Base-by-base conservation (phyloP, 2,113 vertebrate species). In the Hippocampus comes region DNA sequence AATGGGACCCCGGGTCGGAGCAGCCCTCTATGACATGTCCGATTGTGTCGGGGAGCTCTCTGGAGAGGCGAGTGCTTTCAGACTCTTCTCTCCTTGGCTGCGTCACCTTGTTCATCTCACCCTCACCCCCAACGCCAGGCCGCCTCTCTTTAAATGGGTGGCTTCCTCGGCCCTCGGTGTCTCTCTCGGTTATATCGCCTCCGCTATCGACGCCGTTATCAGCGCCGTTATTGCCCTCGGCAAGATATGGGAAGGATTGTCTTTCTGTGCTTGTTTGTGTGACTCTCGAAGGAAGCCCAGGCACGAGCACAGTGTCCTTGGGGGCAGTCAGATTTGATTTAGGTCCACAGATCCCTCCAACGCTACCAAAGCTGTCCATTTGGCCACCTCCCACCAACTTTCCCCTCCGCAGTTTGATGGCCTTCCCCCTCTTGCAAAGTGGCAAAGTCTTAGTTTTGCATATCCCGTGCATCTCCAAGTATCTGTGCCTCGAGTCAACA, bases 361-460 rank as follows among this genome's bases (percentile, higher is more conserved):
- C 80, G 73, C 87, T 88, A 56, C 85, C 81, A 7, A 83, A 82
- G 25, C 78, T 72, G 43, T 93, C 91, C 1, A 76, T 64, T 61
- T 90, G 92, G 34, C 92, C 89, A n/a, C 92, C 91, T 46, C 93
- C 90, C 93, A 93, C 94, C 1, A 90, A 92, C 63, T 90, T 91
- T 14, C 94, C 94, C 53, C 89, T 91, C 49, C 91, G 86, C 41
- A 95, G 86, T 73, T 93, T 92, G 65, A 94, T 90, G 18, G 93
- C 94, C 68, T 93, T 94, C 27, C 91, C 72, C 71, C 91, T 85
- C 73, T 92, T 90, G 60, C 93, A 93, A 23, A 94, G 84, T 1
- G 95, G 95, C 65, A 95, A 89, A 0, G 94, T 95, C 75, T 91
- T 93, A 48, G 94, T 94, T 78, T 93, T 93, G 68, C 88, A 89